Conservation (phyloP, 2,888 invertebrate genomes). For the Brachylomia viminalis region DNA sequence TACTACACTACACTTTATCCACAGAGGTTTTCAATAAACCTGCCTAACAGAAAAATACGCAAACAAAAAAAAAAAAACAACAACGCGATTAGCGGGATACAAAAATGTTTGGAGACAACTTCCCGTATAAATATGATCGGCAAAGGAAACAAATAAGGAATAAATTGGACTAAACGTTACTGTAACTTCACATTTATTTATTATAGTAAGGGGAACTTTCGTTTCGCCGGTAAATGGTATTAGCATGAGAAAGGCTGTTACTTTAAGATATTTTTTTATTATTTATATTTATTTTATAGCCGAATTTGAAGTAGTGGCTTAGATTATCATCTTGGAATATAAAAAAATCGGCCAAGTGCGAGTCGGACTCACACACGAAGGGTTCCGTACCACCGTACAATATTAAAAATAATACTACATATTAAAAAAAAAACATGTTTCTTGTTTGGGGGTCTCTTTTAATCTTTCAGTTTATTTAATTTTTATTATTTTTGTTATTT, state of each 20-base stretch:
- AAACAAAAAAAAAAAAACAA: slow-evolving; percentile 4
- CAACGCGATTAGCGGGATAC: slow-evolving; percentile 15
- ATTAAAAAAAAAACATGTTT: too few species aligned
- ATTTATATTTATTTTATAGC: too few species aligned
- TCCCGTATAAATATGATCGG: slow-evolving; percentile 29
- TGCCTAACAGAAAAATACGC: background rate
- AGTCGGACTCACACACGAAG: too few species aligned
- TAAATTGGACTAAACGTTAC: slow-evolving; percentile 51
- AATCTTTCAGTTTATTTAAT: too few species aligned
- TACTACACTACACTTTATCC: background rate
- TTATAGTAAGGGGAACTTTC: slow-evolving; percentile 29
- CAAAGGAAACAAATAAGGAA: slow-evolving; percentile 52
- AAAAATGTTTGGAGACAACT: slow-evolving; percentile 21
- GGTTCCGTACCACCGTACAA: too few species aligned
- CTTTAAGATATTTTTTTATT: background rate
- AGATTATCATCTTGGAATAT: too few species aligned
- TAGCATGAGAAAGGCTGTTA: background rate
- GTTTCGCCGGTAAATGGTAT: slow-evolving; percentile 22
- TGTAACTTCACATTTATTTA: slow-evolving; percentile 46
- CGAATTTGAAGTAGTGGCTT: too few species aligned
- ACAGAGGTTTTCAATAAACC: background rate
- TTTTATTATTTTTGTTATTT: too few species aligned
- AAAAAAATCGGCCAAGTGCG: too few species aligned
- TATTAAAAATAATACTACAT: too few species aligned
- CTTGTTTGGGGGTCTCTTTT: too few species aligned